Evolutionary conservation across 30 jellyfish, hydroid and myxozoan species (phyloP), one percentile per base, ranked within the genome.

Genomic region (Calvadosia cruxmelitensis): DNA sequence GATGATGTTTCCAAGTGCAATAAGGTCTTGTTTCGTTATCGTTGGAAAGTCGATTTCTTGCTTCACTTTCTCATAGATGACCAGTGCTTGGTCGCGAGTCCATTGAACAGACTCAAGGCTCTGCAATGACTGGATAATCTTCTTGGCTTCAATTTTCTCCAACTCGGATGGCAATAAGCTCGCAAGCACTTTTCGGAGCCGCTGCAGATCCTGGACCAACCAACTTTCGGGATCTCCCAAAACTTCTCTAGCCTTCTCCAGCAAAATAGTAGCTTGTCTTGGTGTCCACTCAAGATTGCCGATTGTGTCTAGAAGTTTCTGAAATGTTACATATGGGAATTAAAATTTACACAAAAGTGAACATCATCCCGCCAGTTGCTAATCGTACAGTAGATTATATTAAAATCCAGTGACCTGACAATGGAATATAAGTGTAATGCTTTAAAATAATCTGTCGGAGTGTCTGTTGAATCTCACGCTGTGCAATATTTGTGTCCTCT

Each of bases 81-180:
- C 80, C 26, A 26, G 5, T 64, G 70, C 95, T 79, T 83, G 95
- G 30, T 83, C 88, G 0, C 35, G 51, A 23, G 82, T 68, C 95
- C 95, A 83, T 33, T 70, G 50, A 30, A 76, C 86, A 24, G 33
- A 53, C 64, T 83, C 66, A 2, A 63, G 70, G 29, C 52, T 36
- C 34, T 66, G 32, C 31, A 83, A 49, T 5, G 85, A 64, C 2
- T 27, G 31, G 3, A 49, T 72, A 7, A 83, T 48, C 25, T 42
- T 72, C 5, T 74, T 49, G 49, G 33, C 50, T 29, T 71, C 72
- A 27, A 83, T 71, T 63, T 64, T 76, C 48, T 75, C 78, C 25
- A 83, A 52, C 25, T 75, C 92, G 7, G 82, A 63, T n/a, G 66
- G 77, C 2, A 35, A 34, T 12, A 83, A 68, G 3, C 85, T 81